Percentiles rank a stretch among this genome's conserved stretches.
Evolutionary conservation across 1,140 invertebrate species (phyloP).

Genomic region (Metopolophium dirhodum): DNA sequence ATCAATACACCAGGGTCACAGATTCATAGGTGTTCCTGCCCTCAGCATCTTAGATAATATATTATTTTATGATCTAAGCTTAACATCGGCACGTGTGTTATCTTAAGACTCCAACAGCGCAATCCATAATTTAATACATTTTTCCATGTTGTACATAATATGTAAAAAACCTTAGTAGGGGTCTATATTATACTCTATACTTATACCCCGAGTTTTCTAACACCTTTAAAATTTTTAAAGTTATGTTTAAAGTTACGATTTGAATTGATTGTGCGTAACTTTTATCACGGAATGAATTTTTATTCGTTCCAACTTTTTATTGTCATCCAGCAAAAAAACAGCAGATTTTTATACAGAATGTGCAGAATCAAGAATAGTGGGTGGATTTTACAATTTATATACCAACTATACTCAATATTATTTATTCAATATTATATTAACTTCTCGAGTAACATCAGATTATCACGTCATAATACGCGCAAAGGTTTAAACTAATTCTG

Average conservation of each 20-base stretch:
- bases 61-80: background rate
- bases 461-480: background rate
- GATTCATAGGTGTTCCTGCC: background rate
- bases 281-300: background rate
- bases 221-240: background rate
- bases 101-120: background rate
- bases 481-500: background rate
- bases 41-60: background rate
- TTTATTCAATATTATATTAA: background rate
- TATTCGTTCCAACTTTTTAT: background rate
- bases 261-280: no score
- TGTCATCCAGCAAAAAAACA: background rate
- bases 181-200: background rate
- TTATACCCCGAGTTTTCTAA: background rate
- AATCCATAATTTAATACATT: background rate
- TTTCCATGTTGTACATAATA: background rate
- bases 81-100: background rate
- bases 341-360: background rate
- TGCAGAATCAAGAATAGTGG: background rate
- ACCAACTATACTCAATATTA: no score
- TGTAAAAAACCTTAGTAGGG: background rate
- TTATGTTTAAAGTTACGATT: background rate
- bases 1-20: background rate
- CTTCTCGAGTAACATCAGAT: background rate
- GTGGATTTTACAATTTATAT: background rate